A percentile compares a stretch with the other conserved stretches of the same genome.
These are phyloP conservation scores for Manduca sexta DNA, from an alignment of 1,140 invertebrate species.

Conservation along the genomic window DNA sequence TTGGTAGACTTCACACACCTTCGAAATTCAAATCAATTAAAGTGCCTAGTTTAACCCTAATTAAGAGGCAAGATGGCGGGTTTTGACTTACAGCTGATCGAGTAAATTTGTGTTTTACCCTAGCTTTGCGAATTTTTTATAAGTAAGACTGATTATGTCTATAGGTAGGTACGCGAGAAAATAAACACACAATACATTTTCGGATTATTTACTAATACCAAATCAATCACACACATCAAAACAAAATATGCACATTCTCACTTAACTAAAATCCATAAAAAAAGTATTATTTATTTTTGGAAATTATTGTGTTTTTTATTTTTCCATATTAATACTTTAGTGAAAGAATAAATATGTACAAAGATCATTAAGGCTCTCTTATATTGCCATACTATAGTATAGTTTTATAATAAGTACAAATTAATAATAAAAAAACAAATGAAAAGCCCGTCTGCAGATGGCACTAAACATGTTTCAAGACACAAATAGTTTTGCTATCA, in stretches of 20 bases:
- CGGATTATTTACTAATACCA: constrained; percentile 70
- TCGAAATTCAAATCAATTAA: no score
- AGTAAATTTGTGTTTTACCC: no score
- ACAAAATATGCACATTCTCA: constrained; percentile 72
- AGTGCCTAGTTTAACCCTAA: no score
- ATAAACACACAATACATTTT: constrained; percentile 43
- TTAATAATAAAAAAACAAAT: constrained; percentile 40
- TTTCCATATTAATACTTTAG: constrained; percentile 65
- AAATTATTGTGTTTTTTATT: constrained; percentile 50
- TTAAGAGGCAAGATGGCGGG: no score
- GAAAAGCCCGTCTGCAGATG: constrained; percentile 50
- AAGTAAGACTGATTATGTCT: no score
- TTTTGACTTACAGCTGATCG: no score
- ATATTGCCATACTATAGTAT: constrained; percentile 41
- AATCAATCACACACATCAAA: constrained; percentile 72
- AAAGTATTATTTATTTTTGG: constrained; percentile 52
- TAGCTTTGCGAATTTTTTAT: no score
- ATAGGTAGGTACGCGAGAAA: constrained; percentile 6
- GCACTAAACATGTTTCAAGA: constrained; percentile 62
- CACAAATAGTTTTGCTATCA: constrained; percentile 30
- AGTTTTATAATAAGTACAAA: constrained; percentile 55
- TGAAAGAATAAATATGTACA: constrained; percentile 67
- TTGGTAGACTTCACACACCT: no score
- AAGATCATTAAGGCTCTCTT: constrained; percentile 62
- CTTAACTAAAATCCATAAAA: constrained; percentile 56